phyloP scores from a whole-genome alignment of 1,140 invertebrate genomes.

The Ceratosolen solmsi region DNA sequence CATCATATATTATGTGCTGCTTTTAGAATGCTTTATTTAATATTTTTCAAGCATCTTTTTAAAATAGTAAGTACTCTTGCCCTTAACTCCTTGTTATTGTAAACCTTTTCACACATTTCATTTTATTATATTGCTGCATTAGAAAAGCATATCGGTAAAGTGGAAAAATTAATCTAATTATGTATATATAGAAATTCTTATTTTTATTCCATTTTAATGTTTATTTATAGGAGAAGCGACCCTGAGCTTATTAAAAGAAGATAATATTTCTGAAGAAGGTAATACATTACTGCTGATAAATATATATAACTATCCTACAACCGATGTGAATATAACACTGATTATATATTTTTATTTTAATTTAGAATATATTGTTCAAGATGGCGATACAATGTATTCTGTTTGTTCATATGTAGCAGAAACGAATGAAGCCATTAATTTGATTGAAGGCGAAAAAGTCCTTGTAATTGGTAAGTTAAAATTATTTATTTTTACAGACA shows the following conservation, averaged over 20 bases:
- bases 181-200: slow-evolving; percentile 40
- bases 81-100: neutral
- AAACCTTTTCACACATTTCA: slow-evolving; percentile 15
- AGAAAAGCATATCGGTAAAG: slow-evolving; percentile 69
- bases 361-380: slow-evolving; percentile 74
- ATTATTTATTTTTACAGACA: neutral
- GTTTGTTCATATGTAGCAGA: slow-evolving; percentile 91
- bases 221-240: slow-evolving; percentile 74
- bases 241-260: slow-evolving; percentile 76
- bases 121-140: slow-evolving; percentile 51
- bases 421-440: slow-evolving; percentile 87
- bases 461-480: slow-evolving; percentile 82
- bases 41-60: neutral
- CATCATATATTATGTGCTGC: neutral
- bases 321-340: neutral
- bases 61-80: slow-evolving; percentile 34
- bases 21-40: slow-evolving; percentile 35
- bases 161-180: slow-evolving; percentile 36
- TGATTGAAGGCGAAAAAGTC: slow-evolving; percentile 92
- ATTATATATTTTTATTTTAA: neutral
- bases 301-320: slow-evolving; percentile 24
- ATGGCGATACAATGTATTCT: slow-evolving; percentile 86
- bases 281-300: slow-evolving; percentile 39
- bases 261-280: slow-evolving; percentile 74
- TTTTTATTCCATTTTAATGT: slow-evolving; percentile 8